Evolutionary conservation across 2,113 vertebrate species (phyloP).

Genomic region (Epinephelus fuscoguttatus): DNA sequence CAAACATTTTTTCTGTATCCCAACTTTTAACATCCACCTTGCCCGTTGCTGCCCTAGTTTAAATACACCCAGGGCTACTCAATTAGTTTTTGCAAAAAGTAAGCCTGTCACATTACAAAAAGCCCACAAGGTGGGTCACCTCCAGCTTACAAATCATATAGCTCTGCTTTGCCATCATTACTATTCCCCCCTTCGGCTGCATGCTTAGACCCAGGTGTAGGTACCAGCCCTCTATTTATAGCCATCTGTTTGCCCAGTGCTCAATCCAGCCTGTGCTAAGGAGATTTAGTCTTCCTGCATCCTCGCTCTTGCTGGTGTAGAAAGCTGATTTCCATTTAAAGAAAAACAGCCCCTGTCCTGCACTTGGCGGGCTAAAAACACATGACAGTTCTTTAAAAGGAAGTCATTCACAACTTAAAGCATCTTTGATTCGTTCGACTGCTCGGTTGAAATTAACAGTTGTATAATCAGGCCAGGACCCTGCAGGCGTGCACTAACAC

Average conservation of each 20-base stretch:
- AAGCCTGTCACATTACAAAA: slow-evolving; percentile 12
- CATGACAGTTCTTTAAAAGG: background rate
- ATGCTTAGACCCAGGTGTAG: slow-evolving; percentile 45
- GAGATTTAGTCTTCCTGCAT: slow-evolving; percentile 60
- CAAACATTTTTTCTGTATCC: background rate
- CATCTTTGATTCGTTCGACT: background rate
- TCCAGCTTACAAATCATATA: slow-evolving; percentile 41
- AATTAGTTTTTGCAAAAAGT: slow-evolving; percentile 21
- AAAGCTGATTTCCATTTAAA: slow-evolving; percentile 68
- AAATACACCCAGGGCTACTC: slow-evolving; percentile 20
- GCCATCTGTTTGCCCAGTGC: slow-evolving; percentile 44
- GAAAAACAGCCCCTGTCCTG: slow-evolving; percentile 45
- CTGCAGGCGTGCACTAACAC: background rate
- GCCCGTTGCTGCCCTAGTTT: slow-evolving; percentile 18
- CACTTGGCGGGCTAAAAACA: background rate
- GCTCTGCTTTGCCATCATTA: slow-evolving; percentile 11
- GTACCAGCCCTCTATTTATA: slow-evolving; percentile 67
- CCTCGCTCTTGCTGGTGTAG: background rate
- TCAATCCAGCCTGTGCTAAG: slow-evolving; percentile 54
- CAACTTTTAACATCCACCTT: background rate
- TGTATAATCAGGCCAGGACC: slow-evolving; percentile 20
- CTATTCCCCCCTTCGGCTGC: background rate
- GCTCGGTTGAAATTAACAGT: background rate
- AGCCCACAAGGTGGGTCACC: slow-evolving; percentile 12
- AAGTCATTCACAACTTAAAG: background rate